A percentile compares a stretch with the other conserved stretches of the same genome.
phyloP scores from a whole-genome alignment of 2,797 vertebrate species.

The Brotula barbata region DNA sequence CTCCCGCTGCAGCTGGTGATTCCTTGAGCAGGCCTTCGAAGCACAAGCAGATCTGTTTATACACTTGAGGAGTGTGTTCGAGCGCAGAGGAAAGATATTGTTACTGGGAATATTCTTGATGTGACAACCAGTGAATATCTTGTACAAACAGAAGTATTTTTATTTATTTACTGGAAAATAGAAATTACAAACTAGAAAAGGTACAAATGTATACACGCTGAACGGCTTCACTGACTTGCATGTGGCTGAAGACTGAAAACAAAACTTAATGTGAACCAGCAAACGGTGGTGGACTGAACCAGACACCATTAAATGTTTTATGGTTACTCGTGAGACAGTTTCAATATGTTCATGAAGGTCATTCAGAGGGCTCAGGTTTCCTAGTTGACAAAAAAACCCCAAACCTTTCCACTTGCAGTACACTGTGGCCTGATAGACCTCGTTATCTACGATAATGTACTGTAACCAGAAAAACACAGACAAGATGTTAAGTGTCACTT shows the following conservation, averaged over 20 bases:
- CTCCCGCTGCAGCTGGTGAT: conserved; percentile 47
- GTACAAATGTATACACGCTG: conserved; percentile 30
- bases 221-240: conserved; percentile 2
- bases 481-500: not conserved
- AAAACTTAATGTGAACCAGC: conserved; percentile 6
- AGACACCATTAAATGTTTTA: not conserved
- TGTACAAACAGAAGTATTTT: conserved; percentile 5
- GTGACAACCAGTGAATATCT: not conserved
- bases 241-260: not conserved
- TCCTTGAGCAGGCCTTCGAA: conserved; percentile 16
- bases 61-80: not conserved
- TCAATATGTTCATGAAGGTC: conserved; percentile 1
- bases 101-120: not conserved
- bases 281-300: conserved; percentile 2
- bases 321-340: conserved; percentile 4
- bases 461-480: not conserved
- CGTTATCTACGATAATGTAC: not conserved
- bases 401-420: not conserved
- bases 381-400: conserved; percentile 1
- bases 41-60: conserved; percentile 31
- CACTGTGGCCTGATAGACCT: not conserved
- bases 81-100: not conserved
- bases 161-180: conserved; percentile 27
- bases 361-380: conserved; percentile 7
- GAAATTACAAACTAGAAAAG: conserved; percentile 41